Conservation (phyloP, 2,113 vertebrate species). For the Chloropsis hardwickii region DNA sequence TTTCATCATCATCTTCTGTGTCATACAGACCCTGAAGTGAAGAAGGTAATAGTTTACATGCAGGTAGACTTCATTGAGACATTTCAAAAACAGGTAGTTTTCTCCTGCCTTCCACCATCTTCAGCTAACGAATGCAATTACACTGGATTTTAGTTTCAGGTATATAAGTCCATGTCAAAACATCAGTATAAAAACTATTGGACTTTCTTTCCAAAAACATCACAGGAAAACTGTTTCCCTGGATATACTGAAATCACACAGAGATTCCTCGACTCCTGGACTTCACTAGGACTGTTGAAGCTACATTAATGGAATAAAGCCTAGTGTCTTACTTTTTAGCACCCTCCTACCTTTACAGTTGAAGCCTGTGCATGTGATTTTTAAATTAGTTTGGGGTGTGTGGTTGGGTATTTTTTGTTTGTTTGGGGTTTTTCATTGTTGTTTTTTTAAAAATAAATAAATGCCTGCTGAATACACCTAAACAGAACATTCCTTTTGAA, state of each 20-base stretch:
- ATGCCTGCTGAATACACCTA: not conserved
- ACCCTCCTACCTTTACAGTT: not conserved
- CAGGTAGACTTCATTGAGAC: not conserved
- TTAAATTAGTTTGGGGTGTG: not conserved
- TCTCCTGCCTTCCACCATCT: not conserved
- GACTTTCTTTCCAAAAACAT: not conserved
- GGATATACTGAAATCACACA: not conserved
- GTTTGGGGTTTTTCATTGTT: not conserved
- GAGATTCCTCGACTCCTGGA: not conserved
- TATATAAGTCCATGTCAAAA: not conserved
- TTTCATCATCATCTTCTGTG: constrained; percentile 75
- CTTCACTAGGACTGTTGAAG: not conserved
- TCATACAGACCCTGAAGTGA: constrained; percentile 70
- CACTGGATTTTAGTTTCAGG: not conserved
- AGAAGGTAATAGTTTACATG: not conserved
- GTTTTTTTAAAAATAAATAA: not conserved
- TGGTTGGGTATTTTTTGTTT: not conserved
- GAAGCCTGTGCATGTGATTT: not conserved
- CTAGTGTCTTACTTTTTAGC: not conserved
- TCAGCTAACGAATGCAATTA: not conserved
- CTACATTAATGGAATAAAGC: not conserved
- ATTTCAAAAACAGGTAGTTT: not conserved
- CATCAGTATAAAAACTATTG: not conserved
- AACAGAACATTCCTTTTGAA: not conserved
- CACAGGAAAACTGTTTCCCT: not conserved